Base-by-base conservation (phyloP, 2,113 vertebrate genomes). In the Gymnobelideus leadbeateri region DNA sequence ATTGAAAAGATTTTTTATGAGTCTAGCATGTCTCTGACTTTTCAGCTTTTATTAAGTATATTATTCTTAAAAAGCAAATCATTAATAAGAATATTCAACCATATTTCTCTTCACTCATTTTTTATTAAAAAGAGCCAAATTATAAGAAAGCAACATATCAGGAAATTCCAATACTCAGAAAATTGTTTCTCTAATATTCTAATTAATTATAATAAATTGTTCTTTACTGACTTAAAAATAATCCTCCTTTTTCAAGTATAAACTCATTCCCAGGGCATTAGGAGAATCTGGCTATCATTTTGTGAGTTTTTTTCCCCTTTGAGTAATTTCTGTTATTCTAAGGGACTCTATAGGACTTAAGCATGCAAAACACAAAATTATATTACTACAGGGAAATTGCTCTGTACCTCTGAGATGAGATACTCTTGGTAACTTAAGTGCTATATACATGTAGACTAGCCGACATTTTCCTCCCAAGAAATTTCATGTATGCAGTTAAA, bases 401-500 rank as follows among this genome's bases (percentile, higher is more conserved):
- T 95, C 46, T 98, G 95, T 96, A 97, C 96, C 95, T 95, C 97
- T 94, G 96, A 97, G 96, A 97, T 96, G 95, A 96, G 96, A 96
- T 92, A 96, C 94, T 95, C 96, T 96, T 94, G 96, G 97, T 98
- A 96, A 95, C 97, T 97, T 97, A 97, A 97, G 97, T 96, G 96
- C 94, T 96, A 25, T 91, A 93, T 96, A 92, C 96, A 91, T 97
- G 55, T 94, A 95, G 96, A 96, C 95, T 95, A 94, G 96, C 97
- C 95, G 96, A 96, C 96, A 94, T 98, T 97, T 97, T 97, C 97
- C 97, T 97, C 97, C 97, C 96, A 96, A 97, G 98, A 98, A 98
- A 98, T 97, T 97, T 98, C 97, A 97, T 94, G 96, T 97, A 97
- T 97, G 96, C 94, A 97, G 96, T 98, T 98, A 97, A 98, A 98